These are phyloP conservation scores for Campylomormyrus tamandua DNA, from an alignment of 2,113 vertebrate species.

Conservation along the genomic window DNA sequence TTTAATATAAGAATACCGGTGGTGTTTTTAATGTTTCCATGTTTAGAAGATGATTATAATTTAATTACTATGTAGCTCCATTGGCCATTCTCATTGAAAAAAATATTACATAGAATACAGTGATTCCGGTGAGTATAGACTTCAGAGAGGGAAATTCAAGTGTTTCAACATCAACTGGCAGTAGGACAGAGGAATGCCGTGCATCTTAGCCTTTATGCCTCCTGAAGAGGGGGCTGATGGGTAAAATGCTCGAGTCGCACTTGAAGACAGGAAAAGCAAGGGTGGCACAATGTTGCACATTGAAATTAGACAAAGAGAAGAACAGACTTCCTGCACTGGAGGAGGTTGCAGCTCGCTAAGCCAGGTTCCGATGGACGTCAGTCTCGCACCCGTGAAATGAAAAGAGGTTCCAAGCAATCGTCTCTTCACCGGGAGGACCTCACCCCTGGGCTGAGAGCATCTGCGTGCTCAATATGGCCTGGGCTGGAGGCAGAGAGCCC, in stretches of 20 bases:
- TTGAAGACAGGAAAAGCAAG: background rate
- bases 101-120: background rate
- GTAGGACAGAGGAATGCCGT: background rate
- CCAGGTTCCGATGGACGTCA: background rate
- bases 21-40: background rate
- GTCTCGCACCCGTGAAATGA: background rate
- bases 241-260: background rate
- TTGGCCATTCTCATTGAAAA: background rate
- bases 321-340: background rate
- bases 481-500: background rate
- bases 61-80: background rate
- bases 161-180: background rate
- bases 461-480: slow-evolving; percentile 15
- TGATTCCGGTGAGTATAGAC: background rate
- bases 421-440: background rate
- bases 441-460: slow-evolving; percentile 12
- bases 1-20: background rate
- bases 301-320: background rate
- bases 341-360: background rate
- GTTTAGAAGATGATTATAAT: background rate
- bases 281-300: background rate
- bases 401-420: background rate
- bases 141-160: background rate
- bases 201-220: background rate
- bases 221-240: background rate